These are phyloP conservation scores for Rotaria socialis DNA, from an alignment of 2,888 invertebrate genomes.

Conservation along the genomic window DNA sequence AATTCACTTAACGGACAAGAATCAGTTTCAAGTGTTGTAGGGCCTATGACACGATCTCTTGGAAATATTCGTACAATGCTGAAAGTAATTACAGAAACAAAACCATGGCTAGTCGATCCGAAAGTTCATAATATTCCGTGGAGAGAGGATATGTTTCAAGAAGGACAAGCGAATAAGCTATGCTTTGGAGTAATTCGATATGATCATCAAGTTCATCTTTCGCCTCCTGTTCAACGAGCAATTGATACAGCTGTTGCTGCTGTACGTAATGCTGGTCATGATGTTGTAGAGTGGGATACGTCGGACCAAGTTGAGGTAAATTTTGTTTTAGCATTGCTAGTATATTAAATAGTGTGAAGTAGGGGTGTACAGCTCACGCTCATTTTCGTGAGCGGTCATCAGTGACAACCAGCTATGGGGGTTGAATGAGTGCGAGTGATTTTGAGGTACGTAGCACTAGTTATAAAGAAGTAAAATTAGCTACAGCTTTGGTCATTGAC, in stretches of 20 bases:
- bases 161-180: neutral
- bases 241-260: neutral
- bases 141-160: neutral
- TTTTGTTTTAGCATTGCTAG: too few species aligned
- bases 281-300: neutral
- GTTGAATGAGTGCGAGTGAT: too few species aligned
- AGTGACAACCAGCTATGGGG: too few species aligned
- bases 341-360: neutral
- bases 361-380: too few species aligned
- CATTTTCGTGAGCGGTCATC: too few species aligned
- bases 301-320: neutral
- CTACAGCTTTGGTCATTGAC: too few species aligned
- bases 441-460: too few species aligned
- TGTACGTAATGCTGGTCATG: neutral
- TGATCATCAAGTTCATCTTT: neutral
- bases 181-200: neutral
- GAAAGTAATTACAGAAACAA: neutral
- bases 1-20: neutral
- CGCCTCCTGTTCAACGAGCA: neutral
- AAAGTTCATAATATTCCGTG: neutral
- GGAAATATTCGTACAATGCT: neutral
- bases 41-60: neutral
- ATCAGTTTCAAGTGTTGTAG: neutral
- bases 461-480: too few species aligned
- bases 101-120: neutral